phyloP scores from a whole-genome alignment of 2,797 vertebrate genomes.

The Tympanoctomys barrerae region DNA sequence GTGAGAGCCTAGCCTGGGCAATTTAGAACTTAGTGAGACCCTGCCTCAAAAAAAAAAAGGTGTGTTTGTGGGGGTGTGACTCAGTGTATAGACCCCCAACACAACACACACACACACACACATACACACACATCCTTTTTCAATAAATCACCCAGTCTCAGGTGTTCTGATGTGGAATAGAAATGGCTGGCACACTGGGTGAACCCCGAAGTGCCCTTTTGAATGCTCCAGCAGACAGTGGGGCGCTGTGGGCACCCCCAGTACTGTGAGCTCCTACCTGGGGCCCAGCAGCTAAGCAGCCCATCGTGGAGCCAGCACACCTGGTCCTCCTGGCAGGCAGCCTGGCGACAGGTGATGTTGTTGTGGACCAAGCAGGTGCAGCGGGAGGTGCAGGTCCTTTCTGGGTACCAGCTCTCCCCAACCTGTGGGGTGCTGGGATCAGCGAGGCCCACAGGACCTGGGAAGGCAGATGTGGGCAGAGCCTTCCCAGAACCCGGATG shows the following conservation, averaged over 20 bases:
- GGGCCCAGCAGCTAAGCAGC: slow-evolving; percentile 88
- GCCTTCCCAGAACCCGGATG: background rate
- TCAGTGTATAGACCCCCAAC: background rate
- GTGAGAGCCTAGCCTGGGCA: background rate
- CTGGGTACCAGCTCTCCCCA: slow-evolving; percentile 91
- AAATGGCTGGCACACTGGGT: background rate
- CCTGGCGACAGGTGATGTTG: slow-evolving; percentile 89
- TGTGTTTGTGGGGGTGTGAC: background rate
- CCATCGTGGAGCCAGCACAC: slow-evolving; percentile 90
- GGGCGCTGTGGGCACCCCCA: background rate
- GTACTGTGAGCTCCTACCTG: slow-evolving; percentile 81
- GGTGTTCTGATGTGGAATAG: background rate
- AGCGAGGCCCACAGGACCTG: background rate
- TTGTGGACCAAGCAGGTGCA: slow-evolving; percentile 88
- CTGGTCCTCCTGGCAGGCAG: slow-evolving; percentile 89
- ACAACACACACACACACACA: background rate
- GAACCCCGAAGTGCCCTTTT: background rate
- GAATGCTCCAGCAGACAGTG: background rate
- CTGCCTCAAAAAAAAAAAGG: background rate
- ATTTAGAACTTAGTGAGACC: background rate
- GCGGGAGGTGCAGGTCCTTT: slow-evolving; percentile 89
- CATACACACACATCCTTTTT: background rate
- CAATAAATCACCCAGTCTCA: background rate
- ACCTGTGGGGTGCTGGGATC: slow-evolving; percentile 79
- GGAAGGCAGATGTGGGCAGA: background rate